These are phyloP conservation scores for Pseudomugil tenellus DNA, from an alignment of 2,797 vertebrate genomes.

Conservation along the genomic window DNA sequence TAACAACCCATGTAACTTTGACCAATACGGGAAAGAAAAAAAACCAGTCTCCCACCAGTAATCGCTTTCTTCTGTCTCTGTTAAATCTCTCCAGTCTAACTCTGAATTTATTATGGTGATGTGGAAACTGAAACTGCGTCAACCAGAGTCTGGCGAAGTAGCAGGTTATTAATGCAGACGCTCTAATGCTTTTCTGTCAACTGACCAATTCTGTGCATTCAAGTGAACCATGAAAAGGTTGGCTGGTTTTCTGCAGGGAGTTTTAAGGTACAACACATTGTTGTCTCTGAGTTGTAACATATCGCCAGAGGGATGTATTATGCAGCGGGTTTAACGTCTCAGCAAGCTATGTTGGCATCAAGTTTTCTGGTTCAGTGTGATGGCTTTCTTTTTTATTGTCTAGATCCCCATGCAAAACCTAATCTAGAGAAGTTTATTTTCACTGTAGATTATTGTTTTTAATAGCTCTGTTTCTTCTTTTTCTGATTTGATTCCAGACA, in stretches of 20 bases:
- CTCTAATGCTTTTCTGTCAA: conserved; percentile 43
- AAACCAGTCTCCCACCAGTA: neutral
- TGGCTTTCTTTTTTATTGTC: neutral
- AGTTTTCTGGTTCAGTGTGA: too few relatives aligned
- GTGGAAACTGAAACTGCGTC: neutral
- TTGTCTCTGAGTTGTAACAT: neutral
- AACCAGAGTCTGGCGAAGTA: neutral
- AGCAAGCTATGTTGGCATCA: neutral
- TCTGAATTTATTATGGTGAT: conserved; percentile 12
- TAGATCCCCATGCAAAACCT: neutral
- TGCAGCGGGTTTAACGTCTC: neutral
- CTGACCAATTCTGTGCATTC: conserved; percentile 23
- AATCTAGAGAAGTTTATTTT: neutral
- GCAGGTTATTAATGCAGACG: conserved; percentile 17
- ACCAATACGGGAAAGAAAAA: neutral
- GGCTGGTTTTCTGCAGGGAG: conserved; percentile 4
- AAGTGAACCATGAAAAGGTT: conserved; percentile 21
- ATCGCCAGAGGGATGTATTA: neutral
- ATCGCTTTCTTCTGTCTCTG: neutral
- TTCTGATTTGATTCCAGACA: neutral
- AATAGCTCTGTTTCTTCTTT: neutral
- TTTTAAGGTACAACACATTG: neutral
- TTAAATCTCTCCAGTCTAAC: neutral
- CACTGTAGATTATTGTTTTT: neutral
- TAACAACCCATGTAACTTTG: neutral